Base-by-base conservation (phyloP, 2,113 vertebrate genomes). In the Eira barbara region DNA sequence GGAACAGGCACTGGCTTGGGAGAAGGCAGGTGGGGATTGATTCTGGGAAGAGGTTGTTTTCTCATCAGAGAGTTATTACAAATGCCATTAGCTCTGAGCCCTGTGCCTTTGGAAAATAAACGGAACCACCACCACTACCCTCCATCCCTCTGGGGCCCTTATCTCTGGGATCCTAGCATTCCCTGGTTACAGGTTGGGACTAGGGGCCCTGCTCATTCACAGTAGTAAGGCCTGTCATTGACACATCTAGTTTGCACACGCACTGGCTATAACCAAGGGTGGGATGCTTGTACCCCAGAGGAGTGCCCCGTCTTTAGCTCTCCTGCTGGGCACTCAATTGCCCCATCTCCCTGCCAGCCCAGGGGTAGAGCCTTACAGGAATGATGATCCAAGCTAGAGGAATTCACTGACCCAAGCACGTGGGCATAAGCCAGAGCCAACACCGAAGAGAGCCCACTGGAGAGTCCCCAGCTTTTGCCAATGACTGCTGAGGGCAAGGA, bases 31-130 rank as follows among this genome's bases (percentile, higher is more conserved):
- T 79, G 45, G 80, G 76, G 82, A 4, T 17, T 25, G 61, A 65
- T 97, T 94, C 97, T 79, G 59, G 97, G 97, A 97, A 98, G 78
- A 91, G 71, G 92, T 85, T 94, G 96, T 97, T 98, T 98, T 96
- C 92, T 63, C 92, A 76, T 55, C 45, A 71, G 84, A 94, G 65
- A 93, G 74, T 95, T 96, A 47, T 7, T 78, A 49, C 92, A 92
- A 86, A 88, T 89, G 85, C 34, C 78, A 82, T 97, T 96, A 97
- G 42, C 84, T 73, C 2, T 34, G 74, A 94, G 20, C 97, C 95
- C 95, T 97, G 97, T 93, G 97, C 69, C 92, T 96, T 90, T 3
- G 3, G 95, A 94, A 97, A 85, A 91, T 84, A 84, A 95, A 82
- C 39, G 94, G 63, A 55, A 39, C 34, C 17, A 9, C 57, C 11